Percentiles rank a stretch among this genome's conserved stretches.
phyloP scores from a whole-genome alignment of 2,888 invertebrate genomes.

The Artemia sinica region DNA sequence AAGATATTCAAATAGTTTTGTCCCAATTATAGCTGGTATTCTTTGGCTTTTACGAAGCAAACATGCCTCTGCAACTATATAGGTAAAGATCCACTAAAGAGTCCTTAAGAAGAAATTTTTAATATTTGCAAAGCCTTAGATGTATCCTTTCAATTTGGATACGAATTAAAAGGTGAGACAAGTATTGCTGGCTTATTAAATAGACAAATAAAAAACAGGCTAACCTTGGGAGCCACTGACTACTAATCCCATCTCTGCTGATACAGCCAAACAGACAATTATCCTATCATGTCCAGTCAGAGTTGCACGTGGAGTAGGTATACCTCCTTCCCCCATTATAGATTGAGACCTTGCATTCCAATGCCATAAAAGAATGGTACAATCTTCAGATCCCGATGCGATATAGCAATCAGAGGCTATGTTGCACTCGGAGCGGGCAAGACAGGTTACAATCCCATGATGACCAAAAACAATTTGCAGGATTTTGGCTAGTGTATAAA shows the following conservation, averaged over 20 bases:
- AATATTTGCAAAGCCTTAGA: slow-evolving; percentile 25
- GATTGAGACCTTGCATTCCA: slow-evolving; percentile 95
- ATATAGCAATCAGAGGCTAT: slow-evolving; percentile 98
- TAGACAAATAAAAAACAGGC: slow-evolving; percentile 23
- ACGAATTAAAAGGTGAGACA: slow-evolving; percentile 9
- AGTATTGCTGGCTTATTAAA: not conserved
- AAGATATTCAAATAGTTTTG: no score
- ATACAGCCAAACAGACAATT: slow-evolving; percentile 84
- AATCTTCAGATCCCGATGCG: slow-evolving; percentile 93
- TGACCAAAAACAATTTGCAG: slow-evolving; percentile 97
- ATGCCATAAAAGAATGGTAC: slow-evolving; percentile 94
- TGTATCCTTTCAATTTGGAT: not conserved
- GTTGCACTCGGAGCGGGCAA: slow-evolving; percentile 93
- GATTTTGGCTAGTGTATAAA: slow-evolving; percentile 62
- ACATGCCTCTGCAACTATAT: no score
- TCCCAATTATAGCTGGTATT: no score
- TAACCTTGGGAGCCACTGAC: slow-evolving; percentile 70
- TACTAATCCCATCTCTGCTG: slow-evolving; percentile 91
- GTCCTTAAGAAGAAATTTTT: no score
- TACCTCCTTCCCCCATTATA: slow-evolving; percentile 76
- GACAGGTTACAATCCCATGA: slow-evolving; percentile 93
- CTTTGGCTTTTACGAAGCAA: no score
- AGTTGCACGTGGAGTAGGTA: slow-evolving; percentile 87
- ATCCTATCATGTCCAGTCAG: slow-evolving; percentile 94
- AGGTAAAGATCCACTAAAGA: no score